These are phyloP conservation scores for Pseudorhiza aurosa DNA, from an alignment of 30 jellyfish, hydroid and myxozoan genomes.

Conservation along the genomic window DNA sequence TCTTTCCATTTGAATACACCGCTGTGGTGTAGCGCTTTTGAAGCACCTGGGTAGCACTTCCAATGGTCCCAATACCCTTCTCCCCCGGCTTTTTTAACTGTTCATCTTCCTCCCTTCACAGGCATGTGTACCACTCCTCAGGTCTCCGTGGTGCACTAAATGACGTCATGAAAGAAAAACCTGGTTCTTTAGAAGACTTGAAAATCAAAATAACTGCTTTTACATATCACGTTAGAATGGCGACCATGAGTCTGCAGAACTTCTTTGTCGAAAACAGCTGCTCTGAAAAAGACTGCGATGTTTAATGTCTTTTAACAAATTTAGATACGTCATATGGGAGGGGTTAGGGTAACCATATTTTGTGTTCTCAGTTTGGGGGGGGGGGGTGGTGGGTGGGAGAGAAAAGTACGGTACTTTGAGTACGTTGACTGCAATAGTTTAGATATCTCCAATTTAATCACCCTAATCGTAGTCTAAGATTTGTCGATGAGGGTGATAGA, in stretches of 20 bases:
- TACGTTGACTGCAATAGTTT: no score
- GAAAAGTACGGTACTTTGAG: no score
- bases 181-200: constrained; percentile 71
- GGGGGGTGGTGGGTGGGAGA: no score
- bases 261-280: constrained; percentile 62
- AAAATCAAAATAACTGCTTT: constrained; percentile 82
- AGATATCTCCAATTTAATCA: no score
- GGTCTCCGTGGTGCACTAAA: constrained; percentile 77
- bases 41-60: neutral
- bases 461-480: no score
- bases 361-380: no score
- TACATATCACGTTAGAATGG: constrained; percentile 93
- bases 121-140: constrained; percentile 92
- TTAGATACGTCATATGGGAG: no score
- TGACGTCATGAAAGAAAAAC: constrained; percentile 73
- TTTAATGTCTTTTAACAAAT: no score
- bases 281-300: constrained; percentile 41
- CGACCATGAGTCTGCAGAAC: constrained; percentile 74
- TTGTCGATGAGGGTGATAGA: no score
- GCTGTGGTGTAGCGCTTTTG: neutral
- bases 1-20: no score
- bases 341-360: no score
- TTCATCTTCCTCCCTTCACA: constrained; percentile 5
- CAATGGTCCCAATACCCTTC: neutral
- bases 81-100: no score